Conservation (phyloP, 1,140 invertebrate species). For the Spodoptera frugiperda region DNA sequence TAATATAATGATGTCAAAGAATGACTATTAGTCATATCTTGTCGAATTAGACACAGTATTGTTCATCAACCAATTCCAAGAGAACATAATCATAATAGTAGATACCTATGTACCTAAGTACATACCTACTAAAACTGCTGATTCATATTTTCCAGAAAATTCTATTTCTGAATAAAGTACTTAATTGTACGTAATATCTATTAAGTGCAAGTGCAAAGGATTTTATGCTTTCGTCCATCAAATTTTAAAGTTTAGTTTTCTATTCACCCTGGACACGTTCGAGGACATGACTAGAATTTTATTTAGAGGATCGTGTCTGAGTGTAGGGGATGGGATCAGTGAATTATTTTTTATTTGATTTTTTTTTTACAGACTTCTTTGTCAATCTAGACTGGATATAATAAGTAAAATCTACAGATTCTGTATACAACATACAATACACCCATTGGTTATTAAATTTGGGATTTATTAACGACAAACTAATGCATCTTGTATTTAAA, state of each 20-base stretch:
- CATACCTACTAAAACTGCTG: not conserved
- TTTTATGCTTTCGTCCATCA: not conserved
- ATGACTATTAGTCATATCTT: not conserved
- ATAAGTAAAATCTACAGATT: no score
- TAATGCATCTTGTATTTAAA: no score
- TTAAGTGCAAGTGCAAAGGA: not conserved
- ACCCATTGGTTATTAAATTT: no score
- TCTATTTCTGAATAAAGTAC: not conserved
- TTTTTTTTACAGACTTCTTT: conserved; percentile 3
- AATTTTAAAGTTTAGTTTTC: conserved; percentile 28
- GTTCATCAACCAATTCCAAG: conserved; percentile 10
- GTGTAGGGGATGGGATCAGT: not conserved
- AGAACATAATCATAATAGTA: conserved; percentile 14
- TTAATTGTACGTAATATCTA: not conserved
- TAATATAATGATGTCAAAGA: conserved; percentile 7
- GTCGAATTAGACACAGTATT: not conserved
- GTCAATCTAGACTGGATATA: conserved; percentile 3
- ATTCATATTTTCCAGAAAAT: conserved; percentile 2
- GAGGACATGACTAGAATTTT: conserved; percentile 17
- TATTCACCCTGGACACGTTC: conserved; percentile 4
- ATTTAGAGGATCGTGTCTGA: not conserved
- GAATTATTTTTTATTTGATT: conserved; percentile 27
- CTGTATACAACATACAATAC: no score
- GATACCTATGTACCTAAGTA: no score
- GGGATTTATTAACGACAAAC: no score